Evolutionary conservation across 2,888 invertebrate genomes (phyloP).

Genomic region (Oligia strigilis): DNA sequence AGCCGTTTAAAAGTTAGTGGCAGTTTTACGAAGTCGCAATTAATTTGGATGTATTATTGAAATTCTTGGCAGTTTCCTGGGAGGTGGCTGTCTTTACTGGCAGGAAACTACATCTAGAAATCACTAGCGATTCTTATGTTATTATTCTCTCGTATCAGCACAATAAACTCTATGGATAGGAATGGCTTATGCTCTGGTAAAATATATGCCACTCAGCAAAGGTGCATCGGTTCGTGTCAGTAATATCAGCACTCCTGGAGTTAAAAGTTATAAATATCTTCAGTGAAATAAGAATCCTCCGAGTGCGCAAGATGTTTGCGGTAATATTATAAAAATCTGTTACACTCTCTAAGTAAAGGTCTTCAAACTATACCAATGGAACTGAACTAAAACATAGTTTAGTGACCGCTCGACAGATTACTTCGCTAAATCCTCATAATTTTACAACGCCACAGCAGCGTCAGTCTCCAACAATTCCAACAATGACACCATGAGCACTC

Average conservation of each 20-base stretch:
- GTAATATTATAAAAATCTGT: neutral
- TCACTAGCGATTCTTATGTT: neutral
- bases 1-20: conserved; percentile 25
- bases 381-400: neutral
- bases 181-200: neutral
- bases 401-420: neutral
- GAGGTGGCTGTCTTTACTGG: neutral
- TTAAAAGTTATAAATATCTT: too few species aligned
- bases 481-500: conserved; percentile 18
- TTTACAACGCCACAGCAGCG: neutral
- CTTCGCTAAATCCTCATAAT: neutral
- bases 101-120: neutral
- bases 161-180: neutral
- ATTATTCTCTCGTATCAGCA: neutral
- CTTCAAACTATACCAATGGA: neutral
- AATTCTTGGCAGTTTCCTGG: neutral
- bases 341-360: neutral
- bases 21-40: conserved; percentile 38
- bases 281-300: too few species aligned
- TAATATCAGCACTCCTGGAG: neutral
- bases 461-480: conserved; percentile 9
- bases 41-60: conserved; percentile 38
- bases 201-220: neutral
- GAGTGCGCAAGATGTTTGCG: neutral
- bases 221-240: neutral